Evolutionary conservation across 2,113 vertebrate genomes (phyloP).

Genomic region (Anas platyrhynchos): DNA sequence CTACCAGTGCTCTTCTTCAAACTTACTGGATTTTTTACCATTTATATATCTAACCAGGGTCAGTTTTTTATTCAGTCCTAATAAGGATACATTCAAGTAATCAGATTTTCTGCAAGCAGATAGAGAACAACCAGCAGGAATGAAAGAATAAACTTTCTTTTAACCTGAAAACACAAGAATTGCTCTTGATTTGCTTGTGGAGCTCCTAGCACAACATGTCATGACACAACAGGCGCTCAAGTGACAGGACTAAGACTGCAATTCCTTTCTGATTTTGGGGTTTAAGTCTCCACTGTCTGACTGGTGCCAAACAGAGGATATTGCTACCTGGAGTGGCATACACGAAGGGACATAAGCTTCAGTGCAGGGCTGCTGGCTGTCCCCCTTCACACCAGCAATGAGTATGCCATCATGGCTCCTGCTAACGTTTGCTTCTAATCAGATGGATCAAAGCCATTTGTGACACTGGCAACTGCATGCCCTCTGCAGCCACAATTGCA

Average conservation of each 20-base stretch:
- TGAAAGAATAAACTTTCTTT: neutral
- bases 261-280: neutral
- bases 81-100: neutral
- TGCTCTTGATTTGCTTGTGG: neutral
- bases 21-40: neutral
- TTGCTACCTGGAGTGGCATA: neutral
- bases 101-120: neutral
- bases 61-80: neutral
- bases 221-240: neutral
- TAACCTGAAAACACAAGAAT: neutral
- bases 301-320: neutral
- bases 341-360: neutral
- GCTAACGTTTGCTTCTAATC: neutral
- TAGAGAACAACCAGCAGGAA: neutral
- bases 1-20: neutral
- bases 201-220: neutral
- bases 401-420: neutral
- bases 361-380: neutral
- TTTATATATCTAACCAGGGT: neutral
- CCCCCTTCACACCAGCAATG: neutral
- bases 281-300: neutral
- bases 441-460: neutral
- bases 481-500: neutral
- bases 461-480: neutral
- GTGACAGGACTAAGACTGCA: neutral